Conservation (phyloP, 2,888 invertebrate genomes). For the Meteorus colon region DNA sequence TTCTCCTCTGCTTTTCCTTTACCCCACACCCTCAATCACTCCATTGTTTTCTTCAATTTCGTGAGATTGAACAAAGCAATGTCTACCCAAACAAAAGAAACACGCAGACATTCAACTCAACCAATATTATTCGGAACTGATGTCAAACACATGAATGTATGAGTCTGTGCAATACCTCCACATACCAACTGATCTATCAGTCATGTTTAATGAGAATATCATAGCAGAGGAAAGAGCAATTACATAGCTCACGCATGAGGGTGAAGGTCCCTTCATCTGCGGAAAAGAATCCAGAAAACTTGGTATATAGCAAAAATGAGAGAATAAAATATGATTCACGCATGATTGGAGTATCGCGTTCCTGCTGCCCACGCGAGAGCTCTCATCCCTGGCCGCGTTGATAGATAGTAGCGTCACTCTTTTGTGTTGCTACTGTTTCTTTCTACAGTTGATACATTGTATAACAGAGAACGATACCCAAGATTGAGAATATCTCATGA, state of each 20-base stretch:
- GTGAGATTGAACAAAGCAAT: slow-evolving; percentile 36
- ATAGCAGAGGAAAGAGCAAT: slow-evolving; percentile 51
- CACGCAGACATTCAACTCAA: background rate
- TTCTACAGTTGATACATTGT: slow-evolving; percentile 17
- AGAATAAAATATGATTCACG: slow-evolving; percentile 57
- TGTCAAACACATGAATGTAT: background rate
- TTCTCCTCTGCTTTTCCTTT: slow-evolving; percentile 25
- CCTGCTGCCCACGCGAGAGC: slow-evolving; percentile 27
- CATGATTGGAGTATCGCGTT: slow-evolving; percentile 57
- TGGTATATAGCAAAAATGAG: slow-evolving; percentile 26
- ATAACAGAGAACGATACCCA: slow-evolving; percentile 15
- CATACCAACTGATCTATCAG: slow-evolving; percentile 48
- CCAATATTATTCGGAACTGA: slow-evolving; percentile 2
- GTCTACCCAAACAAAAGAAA: background rate
- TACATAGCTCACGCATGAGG: slow-evolving; percentile 42
- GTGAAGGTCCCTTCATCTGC: background rate
- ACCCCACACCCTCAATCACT: slow-evolving; percentile 22
- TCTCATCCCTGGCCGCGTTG: slow-evolving; percentile 49
- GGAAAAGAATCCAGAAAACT: slow-evolving; percentile 38
- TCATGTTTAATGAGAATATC: slow-evolving; percentile 51
- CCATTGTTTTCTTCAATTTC: slow-evolving; percentile 21
- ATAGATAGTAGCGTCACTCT: slow-evolving; percentile 52
- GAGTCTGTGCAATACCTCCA: background rate
- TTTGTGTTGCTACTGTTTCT: slow-evolving; percentile 46
- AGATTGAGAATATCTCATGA: slow-evolving; percentile 32